Conservation (phyloP, 2,797 vertebrate species). For the Oreochromis grahami region DNA sequence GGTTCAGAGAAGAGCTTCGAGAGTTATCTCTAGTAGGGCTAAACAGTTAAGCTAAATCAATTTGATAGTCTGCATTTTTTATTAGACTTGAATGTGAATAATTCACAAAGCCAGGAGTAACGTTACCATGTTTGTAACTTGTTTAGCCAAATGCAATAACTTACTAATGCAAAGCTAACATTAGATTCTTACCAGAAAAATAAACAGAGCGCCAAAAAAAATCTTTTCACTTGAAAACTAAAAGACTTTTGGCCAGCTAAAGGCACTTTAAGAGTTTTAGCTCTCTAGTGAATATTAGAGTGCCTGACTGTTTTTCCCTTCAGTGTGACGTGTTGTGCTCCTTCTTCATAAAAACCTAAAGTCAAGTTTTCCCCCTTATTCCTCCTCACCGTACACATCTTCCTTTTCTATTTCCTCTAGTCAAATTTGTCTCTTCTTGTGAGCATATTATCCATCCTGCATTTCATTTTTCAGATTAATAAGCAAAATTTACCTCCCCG, state of each 20-base stretch:
- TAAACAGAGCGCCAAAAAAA: neutral
- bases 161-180: neutral
- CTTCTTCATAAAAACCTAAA: neutral
- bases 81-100: neutral
- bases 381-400: neutral
- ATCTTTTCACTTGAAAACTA: neutral
- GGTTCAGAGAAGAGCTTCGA: neutral
- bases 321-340: neutral
- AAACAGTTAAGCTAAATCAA: neutral
- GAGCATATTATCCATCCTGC: neutral
- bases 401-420: neutral
- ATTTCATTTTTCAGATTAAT: neutral
- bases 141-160: neutral
- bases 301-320: neutral
- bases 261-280: neutral
- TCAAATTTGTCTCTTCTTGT: neutral
- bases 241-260: neutral
- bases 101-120: neutral
- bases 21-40: neutral
- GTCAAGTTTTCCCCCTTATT: neutral
- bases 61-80: neutral
- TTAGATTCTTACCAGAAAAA: neutral
- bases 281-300: neutral
- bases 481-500: conserved; percentile 59
- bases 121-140: neutral